Evolutionary conservation across 2,888 invertebrate genomes (phyloP), one percentile per base, ranked within the genome.

Genomic region (Antheraea assamensis): DNA sequence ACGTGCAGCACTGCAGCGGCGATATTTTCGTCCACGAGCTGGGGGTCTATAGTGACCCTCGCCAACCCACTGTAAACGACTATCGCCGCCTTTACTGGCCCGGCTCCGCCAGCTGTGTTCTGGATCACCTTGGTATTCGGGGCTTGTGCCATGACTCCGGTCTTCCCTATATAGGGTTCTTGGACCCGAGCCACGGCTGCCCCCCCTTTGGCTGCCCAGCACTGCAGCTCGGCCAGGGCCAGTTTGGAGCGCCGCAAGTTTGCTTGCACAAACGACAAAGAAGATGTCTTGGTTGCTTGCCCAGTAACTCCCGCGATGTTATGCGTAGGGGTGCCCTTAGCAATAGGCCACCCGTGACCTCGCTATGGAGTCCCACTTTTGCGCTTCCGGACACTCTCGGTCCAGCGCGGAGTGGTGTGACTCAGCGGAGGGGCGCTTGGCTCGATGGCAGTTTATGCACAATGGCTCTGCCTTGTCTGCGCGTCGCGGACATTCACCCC

Each of bases 111-210:
- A 2, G 13, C 8, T 7, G 42, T 42, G 13, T 13, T 10, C 42
- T 42, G 42, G 42, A 42, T 13, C 42, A 42, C 42, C 42, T 13
- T 42, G 13, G 74, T 61, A 7, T 72, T 73, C 2, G 27, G 47
- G 17, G 47, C 42, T 30, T 55, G 47, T 30, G 31, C 70, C 70
- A 75, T 49, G 1, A 17, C 49, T 19, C 64, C 52, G 10, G 19
- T 31, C 8, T 68, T 30, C 19, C 72, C 74, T 19, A 68, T 55
- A 66, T 75, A 75, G 19, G 73, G 75, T 35, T 75, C 75, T 68
- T 75, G 75, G 68, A 75, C 19, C 24, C 74, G 35, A 7, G 71
- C 73, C 2, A 74, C 55, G 4, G 55, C n/a, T 42, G 42, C 35
- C 42, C 42, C 42, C 42, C 42, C 42, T 42, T 42, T 3, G 8